Evolutionary conservation across 2,888 invertebrate genomes (phyloP).

Genomic region (Clunio marinus): DNA sequence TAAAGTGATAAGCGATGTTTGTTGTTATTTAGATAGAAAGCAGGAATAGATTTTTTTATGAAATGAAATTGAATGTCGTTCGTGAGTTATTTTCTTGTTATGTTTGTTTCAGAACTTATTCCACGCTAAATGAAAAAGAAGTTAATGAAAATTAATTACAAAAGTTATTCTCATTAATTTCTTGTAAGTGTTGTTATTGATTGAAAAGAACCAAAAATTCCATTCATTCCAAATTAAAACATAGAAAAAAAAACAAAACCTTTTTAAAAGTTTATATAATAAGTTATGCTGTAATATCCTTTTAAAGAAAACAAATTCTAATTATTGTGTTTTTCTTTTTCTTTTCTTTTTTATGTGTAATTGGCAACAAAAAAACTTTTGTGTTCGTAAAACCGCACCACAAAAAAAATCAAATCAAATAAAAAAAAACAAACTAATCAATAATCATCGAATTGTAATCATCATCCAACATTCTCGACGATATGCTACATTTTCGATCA

Average conservation of each 20-base stretch:
- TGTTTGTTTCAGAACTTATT: not conserved
- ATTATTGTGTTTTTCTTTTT: conserved; percentile 47
- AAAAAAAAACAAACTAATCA: conserved; percentile 21
- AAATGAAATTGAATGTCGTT: not conserved
- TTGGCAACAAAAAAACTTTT: conserved; percentile 38
- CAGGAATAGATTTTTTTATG: no score
- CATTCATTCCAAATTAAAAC: not conserved
- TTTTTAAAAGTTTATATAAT: no score
- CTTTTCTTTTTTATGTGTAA: conserved; percentile 42
- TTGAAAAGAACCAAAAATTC: not conserved
- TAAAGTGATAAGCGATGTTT: no score
- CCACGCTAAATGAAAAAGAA: not conserved
- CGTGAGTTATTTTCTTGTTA: not conserved
- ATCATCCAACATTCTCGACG: conserved; percentile 19
- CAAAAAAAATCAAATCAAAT: conserved; percentile 7
- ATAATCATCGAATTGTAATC: conserved; percentile 25
- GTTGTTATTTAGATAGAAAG: no score
- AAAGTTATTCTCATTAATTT: no score
- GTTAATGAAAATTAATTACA: not conserved
- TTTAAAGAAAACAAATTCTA: conserved; percentile 27
- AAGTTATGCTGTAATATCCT: no score
- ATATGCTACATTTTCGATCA: conserved; percentile 1
- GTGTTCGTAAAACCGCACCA: conserved; percentile 38
- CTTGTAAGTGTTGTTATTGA: conserved; percentile 17
- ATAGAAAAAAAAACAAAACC: conserved; percentile 13